Base-by-base conservation (phyloP, 2,888 invertebrate species). In the Baronia brevicornis region DNA sequence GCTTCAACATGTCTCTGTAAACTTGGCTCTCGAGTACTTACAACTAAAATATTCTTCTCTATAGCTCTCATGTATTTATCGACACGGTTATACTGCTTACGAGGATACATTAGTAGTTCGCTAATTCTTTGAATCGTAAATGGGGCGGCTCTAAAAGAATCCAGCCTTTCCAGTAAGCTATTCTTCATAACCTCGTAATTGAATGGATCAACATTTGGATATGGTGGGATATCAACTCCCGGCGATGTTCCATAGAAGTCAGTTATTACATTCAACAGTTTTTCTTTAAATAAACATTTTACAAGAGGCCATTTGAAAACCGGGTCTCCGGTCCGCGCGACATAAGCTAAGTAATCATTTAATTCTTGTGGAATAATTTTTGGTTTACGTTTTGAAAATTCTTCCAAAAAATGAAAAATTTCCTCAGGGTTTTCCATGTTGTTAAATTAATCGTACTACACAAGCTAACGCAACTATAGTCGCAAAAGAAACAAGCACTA, bases 41-140 rank as follows among this genome's bases (percentile, higher is more conserved):
- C 95, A 37, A 96, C 96, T 51, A 95, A 77, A 48, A 96, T 94
- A 56, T 95, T 95, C 73, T 98, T 98, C 70, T 98, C 98, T 38
- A 99, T 87, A 0, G 98, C 98, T 37, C 98, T 87, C 92, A 99
- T 94, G 66, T 94, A 98, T 71, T 98, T 98, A 66, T 98, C 98
- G 40, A 96, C 93, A 40, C 96, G 88, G 60, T 94, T 95, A 72
- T 99, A 99, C 64, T 98, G 97, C 65, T 95, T 96, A 10, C 92
- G 88, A 1, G 98, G 98, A 46, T 91, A 90, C 2, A 94, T 94
- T 2, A 99, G 82, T 13, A 99, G 86, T 72, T 99, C 98, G 73
- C 97, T 97, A 41, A 99, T 89, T 48, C 98, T 88, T 72, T 98
- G 98, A 44, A 98, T 92, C 8, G 98, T 98, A 62, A 98, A 98